Evolutionary conservation across 2,113 vertebrate species (phyloP), one percentile per base, ranked within the genome.

Genomic region (Paratilapia polleni): DNA sequence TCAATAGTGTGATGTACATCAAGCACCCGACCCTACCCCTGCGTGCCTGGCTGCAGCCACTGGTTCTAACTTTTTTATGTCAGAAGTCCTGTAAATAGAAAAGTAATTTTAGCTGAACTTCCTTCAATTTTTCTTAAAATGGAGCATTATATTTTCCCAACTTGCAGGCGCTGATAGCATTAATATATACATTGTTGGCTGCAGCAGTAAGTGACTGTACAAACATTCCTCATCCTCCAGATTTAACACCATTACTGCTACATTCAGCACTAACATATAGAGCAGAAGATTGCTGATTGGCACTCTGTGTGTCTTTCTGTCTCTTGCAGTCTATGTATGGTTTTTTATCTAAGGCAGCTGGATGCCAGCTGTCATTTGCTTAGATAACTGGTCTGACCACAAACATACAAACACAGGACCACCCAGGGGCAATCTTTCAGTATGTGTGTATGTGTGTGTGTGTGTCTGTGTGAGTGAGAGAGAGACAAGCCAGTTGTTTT

Each of bases 281-380:
- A 24, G 34, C 3, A 80, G 60, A 70, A 57, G 19, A 66, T 52
- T 24, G 19, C 64, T 52, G 64, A 60, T 61, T 38, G 80, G 24
- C 17, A 54, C 22, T 78, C n/a, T 22, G 28, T 73, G 56, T n/a
- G 41, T 59, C 26, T 73, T 60, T 41, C n/a, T 26, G 28, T 19
- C n/a, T 38, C 74, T 20, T 63, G 84, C 82, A 28, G 49, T 70
- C 83, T 83, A 76, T 66, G 73, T 83, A 59, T 82, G 77, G 6
- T 77, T 91, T 85, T n/a, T 79, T 83, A 89, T 91, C 87, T 66
- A 3, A 81, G 73, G 41, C 84, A 90, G 83, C 86, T 85, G 79
- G 90, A 87, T 86, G 83, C 81, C 89, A 89, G 85, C 83, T 90
- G 91, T 88, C 93, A 91, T 28, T 94, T 91, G 91, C 47, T 75